A percentile compares a stretch with the other conserved stretches of the same genome.
Evolutionary conservation across 1,140 invertebrate species (phyloP).

Genomic region (Asobara japonica): DNA sequence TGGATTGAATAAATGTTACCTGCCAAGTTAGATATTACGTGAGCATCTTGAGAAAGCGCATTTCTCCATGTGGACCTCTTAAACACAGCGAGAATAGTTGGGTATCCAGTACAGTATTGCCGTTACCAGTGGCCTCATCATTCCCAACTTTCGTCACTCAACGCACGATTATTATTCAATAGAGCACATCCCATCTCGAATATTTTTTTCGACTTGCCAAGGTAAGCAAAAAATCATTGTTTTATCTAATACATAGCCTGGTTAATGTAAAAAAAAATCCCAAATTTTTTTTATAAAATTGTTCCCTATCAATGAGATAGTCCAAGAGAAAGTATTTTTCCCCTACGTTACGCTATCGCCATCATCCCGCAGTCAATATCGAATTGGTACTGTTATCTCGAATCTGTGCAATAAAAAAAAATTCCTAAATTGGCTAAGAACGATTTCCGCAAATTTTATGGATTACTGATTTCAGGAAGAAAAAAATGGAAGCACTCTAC

Average conservation of each 20-base stretch:
- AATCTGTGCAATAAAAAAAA: not conserved
- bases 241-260: no score
- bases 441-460: not conserved
- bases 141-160: not conserved
- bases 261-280: no score
- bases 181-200: not conserved
- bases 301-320: not conserved
- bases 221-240: no score
- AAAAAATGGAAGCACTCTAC: not conserved
- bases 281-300: no score
- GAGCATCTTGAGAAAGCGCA: conserved; percentile 7
- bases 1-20: not conserved
- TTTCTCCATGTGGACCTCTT: conserved; percentile 4
- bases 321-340: not conserved
- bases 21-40: not conserved
- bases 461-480: not conserved
- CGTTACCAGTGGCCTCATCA: not conserved
- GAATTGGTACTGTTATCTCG: no score
- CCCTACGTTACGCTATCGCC: not conserved
- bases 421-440: no score
- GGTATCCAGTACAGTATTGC: not conserved
- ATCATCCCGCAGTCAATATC: no score
- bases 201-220: not conserved
- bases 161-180: not conserved
- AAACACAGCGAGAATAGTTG: not conserved